Conservation (phyloP, 2,888 invertebrate species). For the Dendrolimus houi region DNA sequence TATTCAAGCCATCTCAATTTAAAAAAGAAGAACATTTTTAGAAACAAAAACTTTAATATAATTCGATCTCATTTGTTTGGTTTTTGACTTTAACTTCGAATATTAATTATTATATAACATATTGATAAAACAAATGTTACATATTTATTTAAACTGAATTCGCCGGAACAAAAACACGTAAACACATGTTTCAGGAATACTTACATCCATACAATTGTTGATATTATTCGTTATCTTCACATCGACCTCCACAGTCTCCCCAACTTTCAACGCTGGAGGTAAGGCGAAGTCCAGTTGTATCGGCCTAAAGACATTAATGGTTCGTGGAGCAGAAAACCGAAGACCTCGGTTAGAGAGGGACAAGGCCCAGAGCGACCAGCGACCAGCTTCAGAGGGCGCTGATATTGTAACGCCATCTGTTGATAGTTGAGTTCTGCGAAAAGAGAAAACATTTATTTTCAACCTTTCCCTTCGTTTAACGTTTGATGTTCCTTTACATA, state of each 20-base stretch:
- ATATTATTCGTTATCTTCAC: slow-evolving; percentile 82
- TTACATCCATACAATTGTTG: slow-evolving; percentile 82
- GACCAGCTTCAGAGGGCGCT: slow-evolving; percentile 78
- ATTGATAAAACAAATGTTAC: no score
- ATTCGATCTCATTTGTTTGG: no score
- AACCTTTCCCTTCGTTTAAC: no score
- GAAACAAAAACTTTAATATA: no score
- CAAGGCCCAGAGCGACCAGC: slow-evolving; percentile 80
- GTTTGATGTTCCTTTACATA: no score
- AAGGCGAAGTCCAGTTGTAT: slow-evolving; percentile 78
- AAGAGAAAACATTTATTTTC: slow-evolving; percentile 2
- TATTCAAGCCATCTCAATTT: no score
- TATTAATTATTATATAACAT: no score
- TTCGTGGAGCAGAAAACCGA: slow-evolving; percentile 76
- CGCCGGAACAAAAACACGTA: no score
- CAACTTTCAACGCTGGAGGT: slow-evolving; percentile 76
- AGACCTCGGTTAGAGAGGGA: slow-evolving; percentile 71
- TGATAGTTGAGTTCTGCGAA: slow-evolving; percentile 70
- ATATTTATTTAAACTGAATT: no score
- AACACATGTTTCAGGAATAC: slow-evolving; percentile 29
- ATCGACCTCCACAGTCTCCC: slow-evolving; percentile 81
- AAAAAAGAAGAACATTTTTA: no score
- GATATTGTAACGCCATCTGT: slow-evolving; percentile 76
- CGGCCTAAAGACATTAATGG: slow-evolving; percentile 78
- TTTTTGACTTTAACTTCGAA: no score